Evolutionary conservation across 2,888 invertebrate genomes (phyloP).

Genomic region (Notodonta ziczac): DNA sequence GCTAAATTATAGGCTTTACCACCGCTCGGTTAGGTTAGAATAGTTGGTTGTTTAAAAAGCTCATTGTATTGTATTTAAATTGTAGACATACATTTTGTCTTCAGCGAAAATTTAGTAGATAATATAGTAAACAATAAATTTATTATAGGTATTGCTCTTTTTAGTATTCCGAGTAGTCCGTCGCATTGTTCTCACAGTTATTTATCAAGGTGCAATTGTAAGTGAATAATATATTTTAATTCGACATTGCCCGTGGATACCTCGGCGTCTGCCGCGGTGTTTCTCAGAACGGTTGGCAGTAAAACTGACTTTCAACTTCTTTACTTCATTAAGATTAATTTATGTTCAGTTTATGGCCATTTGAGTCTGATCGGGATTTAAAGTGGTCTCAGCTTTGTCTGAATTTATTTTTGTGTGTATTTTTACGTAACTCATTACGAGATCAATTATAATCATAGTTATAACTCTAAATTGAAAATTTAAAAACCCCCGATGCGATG

Average conservation of each 20-base stretch:
- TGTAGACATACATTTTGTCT: too few species aligned
- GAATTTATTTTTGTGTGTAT: too few species aligned
- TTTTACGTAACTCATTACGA: too few species aligned
- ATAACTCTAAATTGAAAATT: too few species aligned
- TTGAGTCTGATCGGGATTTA: slow-evolving; percentile 13
- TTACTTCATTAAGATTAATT: slow-evolving; percentile 17
- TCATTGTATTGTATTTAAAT: too few species aligned
- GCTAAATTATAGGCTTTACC: too few species aligned
- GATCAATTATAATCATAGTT: too few species aligned
- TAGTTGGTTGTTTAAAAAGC: too few species aligned
- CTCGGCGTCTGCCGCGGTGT: slow-evolving; percentile 23
- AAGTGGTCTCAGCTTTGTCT: slow-evolving; percentile 11
- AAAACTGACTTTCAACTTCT: slow-evolving; percentile 22
- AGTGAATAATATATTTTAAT: slow-evolving; percentile 32
- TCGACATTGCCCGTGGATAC: slow-evolving; percentile 38
- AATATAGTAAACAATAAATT: not conserved
- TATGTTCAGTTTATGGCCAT: slow-evolving; percentile 18
- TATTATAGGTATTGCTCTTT: slow-evolving; percentile 2
- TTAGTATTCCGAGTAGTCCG: slow-evolving; percentile 32
- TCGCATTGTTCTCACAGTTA: slow-evolving; percentile 33
- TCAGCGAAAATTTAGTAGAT: too few species aligned
- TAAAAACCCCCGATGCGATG: too few species aligned
- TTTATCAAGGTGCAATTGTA: slow-evolving; percentile 25
- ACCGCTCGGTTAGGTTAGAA: too few species aligned
- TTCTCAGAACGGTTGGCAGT: slow-evolving; percentile 42